Evolutionary conservation across 2,113 vertebrate genomes (phyloP), one percentile per base, ranked within the genome.

Genomic region (Gasterosteus aculeatus): DNA sequence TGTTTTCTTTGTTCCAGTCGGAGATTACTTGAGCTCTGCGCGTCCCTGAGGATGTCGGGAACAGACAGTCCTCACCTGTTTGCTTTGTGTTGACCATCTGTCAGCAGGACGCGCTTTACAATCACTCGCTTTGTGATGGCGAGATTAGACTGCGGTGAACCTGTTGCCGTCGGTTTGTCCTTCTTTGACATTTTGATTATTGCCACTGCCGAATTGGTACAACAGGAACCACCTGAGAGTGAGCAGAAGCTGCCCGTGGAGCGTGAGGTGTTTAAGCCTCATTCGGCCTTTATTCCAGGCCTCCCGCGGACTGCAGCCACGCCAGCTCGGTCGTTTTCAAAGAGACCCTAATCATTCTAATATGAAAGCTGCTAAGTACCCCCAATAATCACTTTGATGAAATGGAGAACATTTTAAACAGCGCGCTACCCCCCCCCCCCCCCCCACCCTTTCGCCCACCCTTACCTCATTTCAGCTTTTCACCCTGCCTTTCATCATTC

Each of bases 351-450:
- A 93, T 93, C 90, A 94, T 93, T 93, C 93, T 92, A 91, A 93
- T 93, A 92, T 91, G 93, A 93, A 92, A 91, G 92, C 91, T 91
- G 89, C 87, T 92, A 93, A 93, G 93, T 93, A 92, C 88, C 88
- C 86, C 83, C 87, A 93, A 92, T 91, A 92, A 93, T 94, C 89
- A 90, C 89, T 92, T 92, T 92, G 91, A 91, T 91, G 90, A 93
- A 92, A 92, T 71, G 33, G 86, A 88, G 86, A 85, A 88, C 85
- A 86, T 91, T 93, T 93, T 90, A 86, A 91, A 87, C 70, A 92
- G 72, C 22, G 22, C 22, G 22, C 22, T 26, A 47, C 41, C 87
- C 75, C 60, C 22, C 41, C 39, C 12, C 22, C n/a, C n/a, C n/a
- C n/a, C n/a, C n/a, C n/a, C n/a, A n/a, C n/a, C n/a, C n/a, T n/a